Evolutionary conservation across 1,140 invertebrate species (phyloP), one percentile per base, ranked within the genome.

Genomic region (Caenorhabditis latens): DNA sequence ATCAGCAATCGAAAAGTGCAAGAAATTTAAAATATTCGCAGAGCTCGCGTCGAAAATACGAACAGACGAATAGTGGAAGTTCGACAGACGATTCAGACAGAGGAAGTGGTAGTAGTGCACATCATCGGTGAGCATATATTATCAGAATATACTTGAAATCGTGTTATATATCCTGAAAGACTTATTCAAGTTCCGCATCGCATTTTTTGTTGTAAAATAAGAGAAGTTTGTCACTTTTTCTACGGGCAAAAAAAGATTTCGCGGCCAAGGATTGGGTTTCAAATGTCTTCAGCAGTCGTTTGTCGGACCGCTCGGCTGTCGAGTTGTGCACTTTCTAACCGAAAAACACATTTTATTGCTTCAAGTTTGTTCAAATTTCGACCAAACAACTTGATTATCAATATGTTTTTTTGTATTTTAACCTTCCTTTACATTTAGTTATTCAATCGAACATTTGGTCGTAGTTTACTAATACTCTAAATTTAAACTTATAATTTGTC

Each of bases 31-130:
- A 79, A 24, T 79, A 79, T 50, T 79, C 71, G 6, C 71, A 79
- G 11, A 79, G 71, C 24, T 79, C 71, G 4, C 71, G 71, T 11
- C 71, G 71, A 24, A 79, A 79, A 50, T 79, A 79, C 71, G 71
- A 79, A 24, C 71, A 79, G 71, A 79, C 71, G 71, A 79, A 48
- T 50, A 79, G 71, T n/a, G 71, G 71, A 11, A 79, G 71, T n/a
- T 79, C 71, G 46, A 79, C 71, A 14, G 71, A 79, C 71, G 71
- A 79, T 50, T 79, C 71, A 8, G 71, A 79, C n/a, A n/a, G 71
- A 79, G 71, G 71, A 79, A 79, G 71, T 24, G 71, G 71, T 24
- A 79, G 46, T 14, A 79, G 71, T 71, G 65, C 71, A 42, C 71
- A 79, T 79, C 71, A 79, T 79, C 43, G 71, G 71, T 79, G 24